phyloP scores from a whole-genome alignment of 1,140 invertebrate genomes.

The Eupristina koningsbergeri region DNA sequence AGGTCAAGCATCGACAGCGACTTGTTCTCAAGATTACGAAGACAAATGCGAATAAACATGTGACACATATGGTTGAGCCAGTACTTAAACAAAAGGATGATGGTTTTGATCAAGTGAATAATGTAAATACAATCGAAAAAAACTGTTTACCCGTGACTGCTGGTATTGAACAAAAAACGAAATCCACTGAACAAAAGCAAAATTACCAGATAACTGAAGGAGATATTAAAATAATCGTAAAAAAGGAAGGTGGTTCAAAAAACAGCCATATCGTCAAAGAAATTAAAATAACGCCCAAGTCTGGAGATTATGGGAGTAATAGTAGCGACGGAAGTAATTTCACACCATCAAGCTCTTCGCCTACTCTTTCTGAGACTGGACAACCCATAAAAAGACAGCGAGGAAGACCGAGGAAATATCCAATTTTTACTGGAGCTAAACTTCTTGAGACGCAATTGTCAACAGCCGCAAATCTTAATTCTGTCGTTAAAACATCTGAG shows the following conservation, averaged over 20 bases:
- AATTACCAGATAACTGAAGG: constrained; percentile 8
- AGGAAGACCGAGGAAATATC: constrained; percentile 40
- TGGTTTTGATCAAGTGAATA: neutral
- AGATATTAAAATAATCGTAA: constrained; percentile 45
- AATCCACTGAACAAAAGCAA: neutral
- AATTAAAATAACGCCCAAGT: constrained; percentile 42
- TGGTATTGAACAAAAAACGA: neutral
- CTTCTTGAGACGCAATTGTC: neutral
- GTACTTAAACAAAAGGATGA: neutral
- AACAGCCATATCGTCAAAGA: constrained; percentile 41
- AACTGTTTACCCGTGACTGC: neutral
- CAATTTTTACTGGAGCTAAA: constrained; percentile 27
- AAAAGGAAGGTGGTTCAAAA: constrained; percentile 36
- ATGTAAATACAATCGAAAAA: neutral
- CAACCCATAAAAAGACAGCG: neutral
- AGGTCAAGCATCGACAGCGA: constrained; percentile 37
- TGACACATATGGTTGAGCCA: constrained; percentile 32
- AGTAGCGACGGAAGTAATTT: neutral
- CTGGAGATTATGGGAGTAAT: neutral
- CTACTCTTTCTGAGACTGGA: neutral
- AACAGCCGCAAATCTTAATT: neutral
- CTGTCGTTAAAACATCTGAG: neutral
- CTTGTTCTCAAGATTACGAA: constrained; percentile 45
- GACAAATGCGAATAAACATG: constrained; percentile 38
- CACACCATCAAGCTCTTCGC: neutral